These are phyloP conservation scores for Julus scandinavius DNA, from an alignment of 2,888 invertebrate species.

Conservation along the genomic window DNA sequence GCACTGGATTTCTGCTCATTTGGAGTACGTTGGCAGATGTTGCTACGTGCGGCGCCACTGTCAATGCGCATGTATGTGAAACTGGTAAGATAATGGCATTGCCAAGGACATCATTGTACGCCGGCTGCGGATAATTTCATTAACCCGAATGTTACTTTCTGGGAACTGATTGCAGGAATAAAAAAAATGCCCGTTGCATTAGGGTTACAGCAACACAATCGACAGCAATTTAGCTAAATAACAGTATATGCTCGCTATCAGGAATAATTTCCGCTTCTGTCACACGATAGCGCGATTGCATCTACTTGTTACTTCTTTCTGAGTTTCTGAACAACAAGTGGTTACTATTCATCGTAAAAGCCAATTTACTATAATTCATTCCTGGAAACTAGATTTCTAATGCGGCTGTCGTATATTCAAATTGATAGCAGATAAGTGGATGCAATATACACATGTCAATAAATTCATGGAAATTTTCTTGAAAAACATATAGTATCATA, in stretches of 20 bases:
- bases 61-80: background rate
- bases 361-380: background rate
- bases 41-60: background rate
- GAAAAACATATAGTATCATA: too few relatives aligned
- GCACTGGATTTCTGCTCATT: background rate
- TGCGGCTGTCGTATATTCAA: too few relatives aligned
- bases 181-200: background rate
- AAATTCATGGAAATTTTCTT: too few relatives aligned
- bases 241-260: background rate
- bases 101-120: background rate
- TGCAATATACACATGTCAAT: too few relatives aligned
- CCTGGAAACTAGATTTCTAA: background rate
- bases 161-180: background rate
- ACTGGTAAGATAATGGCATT: background rate
- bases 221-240: constrained; percentile 8
- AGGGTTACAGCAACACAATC: background rate
- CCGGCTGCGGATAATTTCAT: constrained; percentile 8
- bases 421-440: too few relatives aligned
- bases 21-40: background rate
- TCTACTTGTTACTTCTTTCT: constrained; percentile 33
- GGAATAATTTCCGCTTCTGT: constrained; percentile 45
- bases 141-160: background rate
- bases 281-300: background rate
- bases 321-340: background rate
- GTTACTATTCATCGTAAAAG: background rate